A percentile compares a stretch with the other conserved stretches of the same genome.
Evolutionary conservation across 2,888 invertebrate genomes (phyloP).

Genomic region (Molorchus minor): DNA sequence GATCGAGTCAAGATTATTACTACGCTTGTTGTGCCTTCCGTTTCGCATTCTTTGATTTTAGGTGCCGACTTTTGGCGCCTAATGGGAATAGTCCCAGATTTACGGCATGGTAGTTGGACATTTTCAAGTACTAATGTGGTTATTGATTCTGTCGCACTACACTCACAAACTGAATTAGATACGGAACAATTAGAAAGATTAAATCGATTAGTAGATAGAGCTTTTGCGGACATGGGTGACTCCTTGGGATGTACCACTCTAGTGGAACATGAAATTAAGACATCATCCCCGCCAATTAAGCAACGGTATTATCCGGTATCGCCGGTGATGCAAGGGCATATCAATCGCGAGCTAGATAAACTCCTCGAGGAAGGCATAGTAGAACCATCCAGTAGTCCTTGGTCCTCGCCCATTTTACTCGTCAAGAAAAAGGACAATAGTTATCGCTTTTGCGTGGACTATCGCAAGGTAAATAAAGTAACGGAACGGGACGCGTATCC

Average conservation of each 20-base stretch:
- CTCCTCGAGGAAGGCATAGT: too few species aligned
- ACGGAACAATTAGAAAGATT: too few species aligned
- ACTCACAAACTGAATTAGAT: not conserved
- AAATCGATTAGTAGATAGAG: too few species aligned
- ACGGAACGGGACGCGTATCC: too few species aligned
- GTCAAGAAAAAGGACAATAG: not conserved
- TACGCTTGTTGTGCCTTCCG: constrained; percentile 1
- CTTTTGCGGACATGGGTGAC: constrained; percentile 1
- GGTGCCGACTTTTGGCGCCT: constrained; percentile 12
- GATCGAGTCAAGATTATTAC: not conserved
- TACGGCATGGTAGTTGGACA: not conserved
- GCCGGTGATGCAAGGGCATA: constrained; percentile 23
- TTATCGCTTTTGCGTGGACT: not conserved
- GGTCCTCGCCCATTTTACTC: not conserved
- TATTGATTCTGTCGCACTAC: not conserved
- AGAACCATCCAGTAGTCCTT: not conserved
- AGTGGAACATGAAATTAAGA: constrained; percentile 8
- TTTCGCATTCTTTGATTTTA: constrained; percentile 6
- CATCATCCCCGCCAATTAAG: constrained; percentile 4
- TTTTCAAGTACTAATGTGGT: not conserved
- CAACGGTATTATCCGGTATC: constrained; percentile 15
- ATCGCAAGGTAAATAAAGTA: too few species aligned
- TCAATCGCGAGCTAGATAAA: too few species aligned
- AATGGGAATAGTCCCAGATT: constrained; percentile 5
- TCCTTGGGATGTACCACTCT: constrained; percentile 10